phyloP scores from a whole-genome alignment of 1,140 invertebrate species.

The Halesus radiatus region DNA sequence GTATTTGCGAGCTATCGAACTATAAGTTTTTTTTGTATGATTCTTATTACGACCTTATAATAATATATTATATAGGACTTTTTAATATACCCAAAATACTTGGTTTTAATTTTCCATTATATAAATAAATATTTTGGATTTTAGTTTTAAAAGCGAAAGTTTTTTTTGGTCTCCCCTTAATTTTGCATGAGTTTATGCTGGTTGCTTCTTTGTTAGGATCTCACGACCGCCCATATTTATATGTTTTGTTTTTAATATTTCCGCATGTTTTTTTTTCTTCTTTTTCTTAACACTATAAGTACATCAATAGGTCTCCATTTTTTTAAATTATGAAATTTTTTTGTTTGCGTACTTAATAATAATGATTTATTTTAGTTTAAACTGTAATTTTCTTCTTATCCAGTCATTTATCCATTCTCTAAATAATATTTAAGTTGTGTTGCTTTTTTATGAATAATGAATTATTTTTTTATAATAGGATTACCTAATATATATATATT shows the following conservation, averaged over 20 bases:
- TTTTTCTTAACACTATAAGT: too few relatives aligned
- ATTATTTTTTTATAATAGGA: background rate
- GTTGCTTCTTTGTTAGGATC: background rate
- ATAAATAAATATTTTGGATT: constrained; percentile 21
- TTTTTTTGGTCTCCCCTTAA: background rate
- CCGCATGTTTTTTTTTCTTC: too few relatives aligned
- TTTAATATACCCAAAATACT: background rate
- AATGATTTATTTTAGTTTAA: background rate
- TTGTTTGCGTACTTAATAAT: background rate
- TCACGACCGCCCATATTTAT: background rate
- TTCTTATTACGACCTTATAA: background rate
- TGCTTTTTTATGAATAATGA: background rate
- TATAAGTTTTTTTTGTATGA: constrained; percentile 10
- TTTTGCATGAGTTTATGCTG: constrained; percentile 7
- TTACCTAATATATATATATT: background rate
- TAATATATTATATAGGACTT: too few relatives aligned
- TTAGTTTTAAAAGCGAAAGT: background rate
- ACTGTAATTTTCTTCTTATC: background rate
- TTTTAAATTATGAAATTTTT: background rate
- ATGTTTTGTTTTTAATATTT: too few relatives aligned
- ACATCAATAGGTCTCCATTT: too few relatives aligned
- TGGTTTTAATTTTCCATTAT: constrained; percentile 20
- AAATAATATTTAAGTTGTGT: background rate
- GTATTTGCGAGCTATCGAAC: background rate
- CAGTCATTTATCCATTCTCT: background rate